Evolutionary conservation across 2,888 invertebrate species (phyloP).

Genomic region (Blomia tropicalis): DNA sequence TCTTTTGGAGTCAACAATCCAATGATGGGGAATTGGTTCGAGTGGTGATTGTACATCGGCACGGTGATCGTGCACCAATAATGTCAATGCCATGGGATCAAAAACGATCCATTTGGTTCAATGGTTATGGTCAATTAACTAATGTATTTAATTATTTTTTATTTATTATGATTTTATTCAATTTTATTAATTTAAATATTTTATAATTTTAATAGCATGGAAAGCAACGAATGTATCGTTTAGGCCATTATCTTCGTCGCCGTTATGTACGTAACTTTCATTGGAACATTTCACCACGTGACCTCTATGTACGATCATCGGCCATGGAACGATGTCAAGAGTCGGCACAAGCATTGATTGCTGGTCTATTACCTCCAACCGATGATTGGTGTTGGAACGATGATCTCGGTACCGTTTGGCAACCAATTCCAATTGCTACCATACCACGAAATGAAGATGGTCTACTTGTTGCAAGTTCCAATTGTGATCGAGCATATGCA

Average conservation of each 20-base stretch:
- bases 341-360: constrained; percentile 36
- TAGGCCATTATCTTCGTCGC: constrained; percentile 7
- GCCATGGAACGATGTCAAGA: constrained; percentile 36
- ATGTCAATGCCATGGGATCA: constrained; percentile 23
- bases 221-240: constrained; percentile 10
- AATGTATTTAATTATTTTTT: constrained; percentile 11
- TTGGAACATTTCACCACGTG: constrained; percentile 13
- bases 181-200: background rate
- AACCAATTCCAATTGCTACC: constrained; percentile 6
- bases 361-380: constrained; percentile 34
- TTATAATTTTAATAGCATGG: constrained; percentile 10
- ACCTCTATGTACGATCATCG: constrained; percentile 35
- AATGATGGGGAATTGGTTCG: too few species aligned
- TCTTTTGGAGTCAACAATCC: background rate
- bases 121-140: constrained; percentile 22
- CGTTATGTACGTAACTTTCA: constrained; percentile 11
- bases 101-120: constrained; percentile 10
- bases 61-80: constrained; percentile 26
- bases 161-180: background rate
- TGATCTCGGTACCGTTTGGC: background rate
- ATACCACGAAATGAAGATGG: background rate
- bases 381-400: background rate
- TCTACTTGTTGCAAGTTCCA: background rate
- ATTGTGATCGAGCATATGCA: background rate
- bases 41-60: background rate